A percentile compares a stretch with the other conserved stretches of the same genome.
Conservation (phyloP, 2,888 invertebrate genomes). For the Nemapogon koenigi region DNA sequence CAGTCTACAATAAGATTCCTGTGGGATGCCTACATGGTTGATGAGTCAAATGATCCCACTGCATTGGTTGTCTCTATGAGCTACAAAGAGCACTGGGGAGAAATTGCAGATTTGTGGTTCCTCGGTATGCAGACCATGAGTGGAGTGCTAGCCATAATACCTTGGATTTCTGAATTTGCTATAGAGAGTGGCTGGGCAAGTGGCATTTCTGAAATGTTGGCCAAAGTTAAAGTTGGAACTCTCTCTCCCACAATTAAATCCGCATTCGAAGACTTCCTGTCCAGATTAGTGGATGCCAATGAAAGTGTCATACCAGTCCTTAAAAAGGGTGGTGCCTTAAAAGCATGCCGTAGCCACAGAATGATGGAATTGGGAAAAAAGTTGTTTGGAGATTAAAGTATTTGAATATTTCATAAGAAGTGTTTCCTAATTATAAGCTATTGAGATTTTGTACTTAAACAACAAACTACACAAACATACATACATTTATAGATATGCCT, state of each 20-base stretch:
- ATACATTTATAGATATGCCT: no score
- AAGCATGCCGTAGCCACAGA: conserved; percentile 84
- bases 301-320: conserved; percentile 74
- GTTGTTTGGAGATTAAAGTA: conserved; percentile 80
- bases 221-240: conserved; percentile 83
- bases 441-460: no score
- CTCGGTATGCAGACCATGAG: conserved; percentile 93
- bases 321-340: conserved; percentile 82
- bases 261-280: conserved; percentile 89
- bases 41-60: conserved; percentile 84
- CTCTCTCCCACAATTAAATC: conserved; percentile 85
- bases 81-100: conserved; percentile 89
- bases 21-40: conserved; percentile 92
- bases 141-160: conserved; percentile 78
- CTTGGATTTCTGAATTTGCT: conserved; percentile 90
- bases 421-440: no score
- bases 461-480: no score
- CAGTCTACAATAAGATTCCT: conserved; percentile 88
- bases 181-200: conserved; percentile 95
- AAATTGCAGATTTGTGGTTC: conserved; percentile 91
- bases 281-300: conserved; percentile 84
- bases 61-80: conserved; percentile 83
- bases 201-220: conserved; percentile 82
- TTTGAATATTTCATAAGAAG: no score
- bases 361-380: conserved; percentile 90